phyloP scores from a whole-genome alignment of 2,113 vertebrate species.

The Ceyx melanurus region DNA sequence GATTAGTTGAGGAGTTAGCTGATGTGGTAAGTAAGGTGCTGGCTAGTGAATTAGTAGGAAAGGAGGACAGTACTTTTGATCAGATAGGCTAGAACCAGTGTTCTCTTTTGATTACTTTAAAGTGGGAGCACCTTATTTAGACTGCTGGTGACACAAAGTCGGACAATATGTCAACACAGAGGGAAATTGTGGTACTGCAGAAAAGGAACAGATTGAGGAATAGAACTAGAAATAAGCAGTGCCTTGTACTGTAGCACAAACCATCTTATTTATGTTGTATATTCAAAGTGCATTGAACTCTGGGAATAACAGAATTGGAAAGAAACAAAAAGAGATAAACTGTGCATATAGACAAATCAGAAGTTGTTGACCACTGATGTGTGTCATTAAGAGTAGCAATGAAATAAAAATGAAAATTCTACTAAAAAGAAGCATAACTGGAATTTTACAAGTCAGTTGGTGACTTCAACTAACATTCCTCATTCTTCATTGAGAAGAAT shows the following conservation, averaged over 20 bases:
- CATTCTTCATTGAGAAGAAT: neutral
- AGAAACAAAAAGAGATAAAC: neutral
- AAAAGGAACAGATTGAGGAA: neutral
- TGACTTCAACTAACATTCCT: neutral
- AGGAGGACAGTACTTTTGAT: neutral
- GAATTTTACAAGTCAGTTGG: neutral
- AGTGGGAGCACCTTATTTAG: rapidly evolving
- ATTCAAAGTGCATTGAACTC: neutral
- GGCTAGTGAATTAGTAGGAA: neutral
- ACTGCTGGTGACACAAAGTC: neutral
- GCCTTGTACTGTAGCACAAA: neutral
- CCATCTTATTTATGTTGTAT: neutral
- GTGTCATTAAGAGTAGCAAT: neutral
- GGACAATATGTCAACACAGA: neutral
- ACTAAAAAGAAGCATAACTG: neutral
- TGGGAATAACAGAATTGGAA: neutral
- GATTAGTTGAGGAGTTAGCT: neutral
- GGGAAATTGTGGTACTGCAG: neutral
- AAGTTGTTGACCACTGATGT: rapidly evolving
- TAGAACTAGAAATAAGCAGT: neutral
- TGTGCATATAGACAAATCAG: rapidly evolving
- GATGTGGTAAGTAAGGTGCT: neutral
- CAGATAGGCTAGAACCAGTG: neutral
- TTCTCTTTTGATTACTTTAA: neutral
- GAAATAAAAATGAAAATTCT: no score